Evolutionary conservation across 2,797 vertebrate genomes (phyloP), one percentile per base, ranked within the genome.

Genomic region (Periophthalmus magnuspinnatus): DNA sequence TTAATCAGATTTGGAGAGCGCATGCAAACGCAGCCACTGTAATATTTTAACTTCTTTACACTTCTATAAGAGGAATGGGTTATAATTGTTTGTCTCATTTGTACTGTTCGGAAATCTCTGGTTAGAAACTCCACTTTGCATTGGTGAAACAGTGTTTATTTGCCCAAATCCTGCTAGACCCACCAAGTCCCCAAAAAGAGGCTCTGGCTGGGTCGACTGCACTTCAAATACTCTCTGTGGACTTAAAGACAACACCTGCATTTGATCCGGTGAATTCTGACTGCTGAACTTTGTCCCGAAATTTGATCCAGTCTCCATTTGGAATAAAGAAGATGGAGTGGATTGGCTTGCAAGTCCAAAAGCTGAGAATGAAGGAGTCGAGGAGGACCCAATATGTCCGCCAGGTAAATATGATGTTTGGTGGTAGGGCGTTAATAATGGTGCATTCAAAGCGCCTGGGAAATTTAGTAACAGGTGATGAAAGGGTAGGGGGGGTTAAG

Each of bases 401-500:
- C 69, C 45, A 57, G 34, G 56, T 16, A 58, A 61, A 64, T 69
- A 59, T 50, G 86, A 77, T 7, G 75, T 52, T 33, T 75, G 69
- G 28, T 67, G 59, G 47, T 60, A 45, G 67, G 70, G 71, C 45
- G 60, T 16, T 28, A 68, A 70, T 75, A 73, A 0, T 21, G 70
- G 70, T 56, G 68, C 67, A 76, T 34, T 87, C 59, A 81, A 81
- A 73, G 69, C 8, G 64, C 86, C 91, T 91, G 90, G 86, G 91
- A 92, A 92, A 86, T 65, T 65, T 16, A 78, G 80, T 65, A 59
- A 71, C 50, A 77, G 21, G 77, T 45, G 66, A 72, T 34, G 73
- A 34, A 57, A 72, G 75, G 58, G 66, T 5, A 22, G 69, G 74
- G 58, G 38, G 72, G 77, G 55, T 28, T 7, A 17, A 71, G 65